phyloP scores from a whole-genome alignment of 2,797 vertebrate species.

The Phataginus tetradactyla region DNA sequence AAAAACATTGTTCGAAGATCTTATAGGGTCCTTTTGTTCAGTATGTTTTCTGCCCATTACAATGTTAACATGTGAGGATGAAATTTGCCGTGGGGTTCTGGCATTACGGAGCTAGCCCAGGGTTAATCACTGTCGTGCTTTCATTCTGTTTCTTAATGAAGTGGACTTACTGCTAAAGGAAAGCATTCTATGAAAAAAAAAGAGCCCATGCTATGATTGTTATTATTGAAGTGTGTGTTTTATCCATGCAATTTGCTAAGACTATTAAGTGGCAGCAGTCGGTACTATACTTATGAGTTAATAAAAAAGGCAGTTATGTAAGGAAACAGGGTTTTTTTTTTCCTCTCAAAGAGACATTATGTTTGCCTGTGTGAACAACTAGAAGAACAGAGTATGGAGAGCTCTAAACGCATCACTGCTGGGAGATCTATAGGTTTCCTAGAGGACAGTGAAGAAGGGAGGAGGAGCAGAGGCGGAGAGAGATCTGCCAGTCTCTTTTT shows the following conservation, averaged over 20 bases:
- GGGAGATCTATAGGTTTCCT: background rate
- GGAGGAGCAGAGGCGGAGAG: background rate
- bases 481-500: background rate
- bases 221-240: background rate
- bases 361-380: background rate
- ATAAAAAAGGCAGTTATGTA: conserved; percentile 45
- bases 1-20: background rate
- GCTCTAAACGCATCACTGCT: background rate
- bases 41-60: background rate
- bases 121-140: conserved; percentile 2
- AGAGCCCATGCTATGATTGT: background rate
- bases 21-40: background rate
- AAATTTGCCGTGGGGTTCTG: background rate
- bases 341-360: background rate
- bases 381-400: background rate
- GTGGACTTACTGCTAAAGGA: conserved; percentile 8
- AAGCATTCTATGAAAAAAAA: background rate
- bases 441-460: background rate
- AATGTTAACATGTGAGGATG: background rate
- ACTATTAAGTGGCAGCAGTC: background rate
- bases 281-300: conserved; percentile 33
- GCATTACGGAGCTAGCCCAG: background rate
- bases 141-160: conserved; percentile 35
- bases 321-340: background rate
- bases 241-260: background rate